These are phyloP conservation scores for Sinhomidia bicolor DNA, from an alignment of 2,888 invertebrate species.

Conservation along the genomic window DNA sequence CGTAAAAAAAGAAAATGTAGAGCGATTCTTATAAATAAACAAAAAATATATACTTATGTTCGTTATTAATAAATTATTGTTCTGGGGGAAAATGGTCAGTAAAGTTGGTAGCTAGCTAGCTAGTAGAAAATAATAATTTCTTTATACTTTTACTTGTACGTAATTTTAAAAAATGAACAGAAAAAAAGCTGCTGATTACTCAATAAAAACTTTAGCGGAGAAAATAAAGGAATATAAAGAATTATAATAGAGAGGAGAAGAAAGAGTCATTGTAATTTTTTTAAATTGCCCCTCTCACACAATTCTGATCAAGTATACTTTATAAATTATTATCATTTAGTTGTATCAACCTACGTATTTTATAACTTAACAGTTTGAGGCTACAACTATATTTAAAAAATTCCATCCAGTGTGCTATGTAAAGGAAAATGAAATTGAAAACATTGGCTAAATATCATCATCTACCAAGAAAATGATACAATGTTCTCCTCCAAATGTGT, in stretches of 20 bases:
- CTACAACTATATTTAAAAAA: constrained; percentile 28
- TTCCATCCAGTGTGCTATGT: constrained; percentile 60
- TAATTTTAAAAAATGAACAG: constrained; percentile 2
- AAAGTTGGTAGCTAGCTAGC: too few relatives aligned
- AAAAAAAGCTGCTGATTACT: constrained; percentile 51
- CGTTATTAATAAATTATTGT: too few relatives aligned
- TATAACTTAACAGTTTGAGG: background rate
- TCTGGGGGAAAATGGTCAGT: too few relatives aligned
- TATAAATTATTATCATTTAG: too few relatives aligned
- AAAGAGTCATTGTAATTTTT: background rate
- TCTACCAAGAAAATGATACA: constrained; percentile 2
- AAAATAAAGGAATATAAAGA: background rate
- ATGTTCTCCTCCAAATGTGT: constrained; percentile 30
- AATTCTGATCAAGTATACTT: too few relatives aligned
- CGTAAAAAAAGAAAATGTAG: constrained; percentile 21
- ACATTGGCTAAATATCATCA: too few relatives aligned
- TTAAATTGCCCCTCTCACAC: too few relatives aligned
- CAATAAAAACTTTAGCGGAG: constrained; percentile 40
- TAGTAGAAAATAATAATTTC: background rate
- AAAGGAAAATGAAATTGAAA: constrained; percentile 5
- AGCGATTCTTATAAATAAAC: too few relatives aligned
- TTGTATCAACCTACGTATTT: too few relatives aligned
- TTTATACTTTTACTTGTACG: background rate
- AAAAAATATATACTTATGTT: too few relatives aligned
- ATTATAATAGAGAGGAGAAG: too few relatives aligned